Conservation (phyloP, 2,888 invertebrate genomes). For the Pterostichus madidus region DNA sequence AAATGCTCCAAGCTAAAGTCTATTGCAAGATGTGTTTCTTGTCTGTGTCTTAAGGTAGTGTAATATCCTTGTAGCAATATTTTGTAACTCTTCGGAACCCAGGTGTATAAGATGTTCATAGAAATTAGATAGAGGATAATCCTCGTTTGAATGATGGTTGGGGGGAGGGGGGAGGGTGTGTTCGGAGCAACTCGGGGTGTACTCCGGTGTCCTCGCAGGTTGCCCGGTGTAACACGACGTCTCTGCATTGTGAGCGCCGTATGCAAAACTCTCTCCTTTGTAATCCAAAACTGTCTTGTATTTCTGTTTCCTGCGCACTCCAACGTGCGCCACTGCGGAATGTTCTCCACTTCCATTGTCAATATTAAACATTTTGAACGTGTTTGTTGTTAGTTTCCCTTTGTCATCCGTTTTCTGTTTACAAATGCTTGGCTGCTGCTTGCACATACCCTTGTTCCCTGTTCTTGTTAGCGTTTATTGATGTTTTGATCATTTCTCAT, state of each 20-base stretch:
- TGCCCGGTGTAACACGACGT: constrained; percentile 11
- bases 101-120: constrained; percentile 14
- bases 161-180: constrained; percentile 6
- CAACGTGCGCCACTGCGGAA: constrained; percentile 37
- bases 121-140: constrained; percentile 13
- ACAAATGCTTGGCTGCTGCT: constrained; percentile 63
- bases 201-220: constrained; percentile 17
- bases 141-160: constrained; percentile 3
- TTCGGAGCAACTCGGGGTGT: neutral
- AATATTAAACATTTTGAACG: constrained; percentile 69
- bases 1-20: too few relatives aligned
- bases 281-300: constrained; percentile 69
- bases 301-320: constrained; percentile 67
- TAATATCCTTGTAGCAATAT: too few relatives aligned
- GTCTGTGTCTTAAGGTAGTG: too few relatives aligned
- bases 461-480: constrained; percentile 64
- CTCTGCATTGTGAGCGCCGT: constrained; percentile 23
- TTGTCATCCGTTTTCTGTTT: constrained; percentile 67
- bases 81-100: neutral
- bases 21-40: too few relatives aligned
- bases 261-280: constrained; percentile 67
- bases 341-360: constrained; percentile 68
- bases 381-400: constrained; percentile 68
- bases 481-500: constrained; percentile 65
- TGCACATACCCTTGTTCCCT: constrained; percentile 40